Base-by-base conservation (phyloP, 2,797 vertebrate genomes). In the Cynopterus sphinx region DNA sequence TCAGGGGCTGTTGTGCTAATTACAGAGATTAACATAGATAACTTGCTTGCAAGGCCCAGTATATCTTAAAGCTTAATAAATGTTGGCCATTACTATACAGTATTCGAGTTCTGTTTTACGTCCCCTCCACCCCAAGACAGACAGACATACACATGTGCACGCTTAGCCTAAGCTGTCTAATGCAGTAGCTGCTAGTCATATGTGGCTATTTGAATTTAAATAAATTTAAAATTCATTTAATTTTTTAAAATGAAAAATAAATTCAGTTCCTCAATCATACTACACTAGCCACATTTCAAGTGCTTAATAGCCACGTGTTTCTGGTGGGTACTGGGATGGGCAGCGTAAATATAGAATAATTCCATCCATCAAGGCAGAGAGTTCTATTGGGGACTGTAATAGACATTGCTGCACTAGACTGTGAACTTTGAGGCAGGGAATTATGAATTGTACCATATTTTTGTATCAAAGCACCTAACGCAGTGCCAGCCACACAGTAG, bases 121-220 rank as follows among this genome's bases (percentile, higher is more conserved):
- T 33, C 19, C 88, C n/a, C 16, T 74, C 41, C 3, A 13, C 4
- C 21, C 36, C 24, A 57, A 55, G 43, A 65, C 31, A 57, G 24
- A 55, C 26, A 41, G 1, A 31, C 13, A 41, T 9, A 39, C 4
- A n/a, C 19, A 4, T 57, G 31, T 28, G 26, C 12, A 9, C 26
- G 8, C 31, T 22, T 2, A 7, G 4, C 61, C 46, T 79, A 70
- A 86, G 61, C 28, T 84, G 59, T 74, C 82, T 67, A 39, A 70
- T 41, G 9, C 46, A 51, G 36, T n/a, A 51, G 31, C 86, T 22
- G 33, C 43, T 70, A 51, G 59, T 63, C 55, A 39, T 21, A 16
- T 33, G 28, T 82, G 46, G 61, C n/a, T 71, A 55, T 87, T 87
- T 94, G 74, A 77, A 71, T 70, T 57, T 77, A 87, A 87, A 88